Evolutionary conservation across 2,797 vertebrate species (phyloP).

Genomic region (Ctenochaetus hawaiiensis): DNA sequence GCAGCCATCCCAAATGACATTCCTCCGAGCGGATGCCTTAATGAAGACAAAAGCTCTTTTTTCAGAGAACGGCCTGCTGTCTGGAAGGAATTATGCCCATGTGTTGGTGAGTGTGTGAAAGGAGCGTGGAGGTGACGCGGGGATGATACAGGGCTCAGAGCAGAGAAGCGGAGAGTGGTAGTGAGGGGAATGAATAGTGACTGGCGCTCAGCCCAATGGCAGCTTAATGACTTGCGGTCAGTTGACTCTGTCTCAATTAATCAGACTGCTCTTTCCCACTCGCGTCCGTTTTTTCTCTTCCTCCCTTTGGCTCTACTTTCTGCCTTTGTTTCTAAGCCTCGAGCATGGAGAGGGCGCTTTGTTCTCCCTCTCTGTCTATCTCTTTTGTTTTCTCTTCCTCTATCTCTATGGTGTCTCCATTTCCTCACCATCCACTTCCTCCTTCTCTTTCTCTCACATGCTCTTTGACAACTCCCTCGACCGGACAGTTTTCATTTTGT

Average conservation of each 20-base stretch:
- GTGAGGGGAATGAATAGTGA: conserved; percentile 82
- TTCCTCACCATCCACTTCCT: conserved; percentile 8
- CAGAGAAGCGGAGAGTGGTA: conserved; percentile 48
- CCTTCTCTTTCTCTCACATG: conserved; percentile 12
- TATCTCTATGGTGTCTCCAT: conserved; percentile 35
- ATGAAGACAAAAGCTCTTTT: conserved; percentile 73
- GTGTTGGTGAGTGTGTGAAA: conserved; percentile 63
- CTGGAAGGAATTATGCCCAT: conserved; percentile 65
- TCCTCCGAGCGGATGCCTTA: conserved; percentile 61
- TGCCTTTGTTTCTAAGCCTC: conserved; percentile 45
- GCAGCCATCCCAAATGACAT: conserved; percentile 56
- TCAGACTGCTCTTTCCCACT: conserved; percentile 79
- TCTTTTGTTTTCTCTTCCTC: conserved; percentile 47
- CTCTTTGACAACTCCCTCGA: conserved; percentile 37
- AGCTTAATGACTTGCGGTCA: conserved; percentile 85
- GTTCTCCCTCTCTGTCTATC: conserved; percentile 33
- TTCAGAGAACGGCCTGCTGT: conserved; percentile 57
- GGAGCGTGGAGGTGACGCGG: conserved; percentile 62
- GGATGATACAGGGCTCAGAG: conserved; percentile 72
- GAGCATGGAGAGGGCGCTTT: conserved; percentile 48
- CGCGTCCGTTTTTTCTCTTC: conserved; percentile 35
- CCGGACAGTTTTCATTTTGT: conserved; percentile 52
- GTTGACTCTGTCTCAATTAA: conserved; percentile 86
- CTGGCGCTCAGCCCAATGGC: conserved; percentile 79
- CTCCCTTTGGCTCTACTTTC: conserved; percentile 59